These are phyloP conservation scores for Leucophora obtusa DNA, from an alignment of 2,888 invertebrate species.

Conservation along the genomic window DNA sequence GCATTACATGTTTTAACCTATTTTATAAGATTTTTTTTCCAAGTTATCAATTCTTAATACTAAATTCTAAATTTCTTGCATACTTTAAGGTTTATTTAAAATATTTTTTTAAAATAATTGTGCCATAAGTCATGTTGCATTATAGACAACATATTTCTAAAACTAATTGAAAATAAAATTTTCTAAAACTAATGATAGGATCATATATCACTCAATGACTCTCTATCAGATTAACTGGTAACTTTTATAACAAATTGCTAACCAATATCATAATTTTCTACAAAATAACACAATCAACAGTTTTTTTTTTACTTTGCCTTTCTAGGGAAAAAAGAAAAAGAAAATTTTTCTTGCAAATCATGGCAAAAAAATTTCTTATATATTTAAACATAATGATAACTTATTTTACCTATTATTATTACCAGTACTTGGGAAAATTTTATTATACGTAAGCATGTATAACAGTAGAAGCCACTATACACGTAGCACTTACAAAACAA, in stretches of 20 bases:
- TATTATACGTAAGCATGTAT: neutral
- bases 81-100: neutral
- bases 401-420: constrained; percentile 52
- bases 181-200: constrained; percentile 34
- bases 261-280: constrained; percentile 58
- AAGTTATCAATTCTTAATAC: no score
- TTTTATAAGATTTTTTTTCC: no score
- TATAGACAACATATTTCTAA: neutral
- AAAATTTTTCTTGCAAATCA: constrained; percentile 55
- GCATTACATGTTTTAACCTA: no score
- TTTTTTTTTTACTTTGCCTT: constrained; percentile 16
- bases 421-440: neutral
- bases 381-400: constrained; percentile 52
- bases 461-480: constrained; percentile 32
- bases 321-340: neutral
- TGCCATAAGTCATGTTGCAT: neutral
- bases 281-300: constrained; percentile 59
- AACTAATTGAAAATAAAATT: neutral
- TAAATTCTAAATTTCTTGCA: neutral
- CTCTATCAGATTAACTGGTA: constrained; percentile 49
- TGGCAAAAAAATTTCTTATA: constrained; percentile 35
- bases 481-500: constrained; percentile 49
- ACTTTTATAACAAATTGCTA: constrained; percentile 58
- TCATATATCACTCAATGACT: constrained; percentile 57
- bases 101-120: neutral